phyloP scores from a whole-genome alignment of 1,140 invertebrate species.

The Pogonognathellus flavescens region DNA sequence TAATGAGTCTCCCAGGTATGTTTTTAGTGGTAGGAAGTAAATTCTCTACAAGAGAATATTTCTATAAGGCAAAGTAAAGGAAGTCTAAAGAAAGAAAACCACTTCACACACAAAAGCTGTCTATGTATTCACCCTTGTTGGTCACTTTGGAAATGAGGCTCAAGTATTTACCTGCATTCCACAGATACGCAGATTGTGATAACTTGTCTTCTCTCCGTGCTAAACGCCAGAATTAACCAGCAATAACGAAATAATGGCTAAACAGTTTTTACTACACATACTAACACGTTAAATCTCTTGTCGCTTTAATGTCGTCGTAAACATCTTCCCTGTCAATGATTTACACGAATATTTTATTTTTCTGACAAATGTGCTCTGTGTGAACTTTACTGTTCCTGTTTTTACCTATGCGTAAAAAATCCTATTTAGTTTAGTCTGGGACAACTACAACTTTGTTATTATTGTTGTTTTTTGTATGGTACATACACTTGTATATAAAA shows the following conservation, averaged over 20 bases:
- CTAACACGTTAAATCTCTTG: conserved; percentile 6
- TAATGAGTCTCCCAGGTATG: background rate
- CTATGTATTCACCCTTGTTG: background rate
- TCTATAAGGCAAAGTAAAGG: background rate
- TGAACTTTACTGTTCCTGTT: too few relatives aligned
- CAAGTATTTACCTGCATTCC: conserved; percentile 17
- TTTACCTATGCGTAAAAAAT: too few relatives aligned
- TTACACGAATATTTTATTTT: background rate
- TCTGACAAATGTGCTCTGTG: too few relatives aligned
- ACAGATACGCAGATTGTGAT: conserved; percentile 24
- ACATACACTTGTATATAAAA: background rate
- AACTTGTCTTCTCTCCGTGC: conserved; percentile 33
- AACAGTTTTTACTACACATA: conserved; percentile 6
- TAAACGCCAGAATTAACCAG: conserved; percentile 36
- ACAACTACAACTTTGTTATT: background rate
- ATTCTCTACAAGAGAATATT: background rate
- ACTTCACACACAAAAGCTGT: conserved; percentile 20
- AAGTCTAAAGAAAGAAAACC: conserved; percentile 1
- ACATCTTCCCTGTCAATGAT: background rate
- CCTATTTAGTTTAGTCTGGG: too few relatives aligned
- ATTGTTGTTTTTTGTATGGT: background rate
- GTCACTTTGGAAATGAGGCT: conserved; percentile 11
- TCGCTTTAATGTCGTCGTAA: background rate
- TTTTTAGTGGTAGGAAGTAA: background rate
- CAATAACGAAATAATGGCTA: background rate